These are phyloP conservation scores for Sylvilagus floridanus DNA, from an alignment of 2,797 vertebrate genomes.

Conservation along the genomic window DNA sequence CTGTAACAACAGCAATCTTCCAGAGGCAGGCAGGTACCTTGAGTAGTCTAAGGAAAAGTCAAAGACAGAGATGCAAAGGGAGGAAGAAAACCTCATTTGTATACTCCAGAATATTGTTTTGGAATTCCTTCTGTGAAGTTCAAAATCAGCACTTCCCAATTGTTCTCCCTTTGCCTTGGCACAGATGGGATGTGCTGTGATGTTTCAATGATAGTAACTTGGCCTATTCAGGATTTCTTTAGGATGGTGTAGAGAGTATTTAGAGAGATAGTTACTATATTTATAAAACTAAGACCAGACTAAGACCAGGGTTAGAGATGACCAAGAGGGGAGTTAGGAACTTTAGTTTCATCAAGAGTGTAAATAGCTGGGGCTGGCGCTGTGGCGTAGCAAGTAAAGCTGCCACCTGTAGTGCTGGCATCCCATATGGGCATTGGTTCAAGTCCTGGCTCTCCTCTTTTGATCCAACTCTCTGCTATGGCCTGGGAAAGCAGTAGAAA, in stretches of 20 bases:
- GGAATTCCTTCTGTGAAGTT: constrained; percentile 6
- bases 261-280: neutral
- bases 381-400: too few species aligned
- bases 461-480: too few species aligned
- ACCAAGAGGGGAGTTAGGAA: neutral
- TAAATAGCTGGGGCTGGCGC: neutral
- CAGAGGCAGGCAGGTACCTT: constrained; percentile 7
- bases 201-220: neutral
- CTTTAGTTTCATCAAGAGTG: constrained; percentile 5
- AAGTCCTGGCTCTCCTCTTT: too few species aligned
- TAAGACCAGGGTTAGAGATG: neutral
- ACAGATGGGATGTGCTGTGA: neutral
- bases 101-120: neutral
- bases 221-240: neutral
- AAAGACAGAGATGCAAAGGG: neutral
- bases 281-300: neutral
- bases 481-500: too few species aligned
- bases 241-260: neutral
- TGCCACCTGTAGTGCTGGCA: too few species aligned
- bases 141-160: neutral
- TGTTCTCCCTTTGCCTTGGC: neutral
- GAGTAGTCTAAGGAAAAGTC: constrained; percentile 3
- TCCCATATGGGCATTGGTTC: too few species aligned
- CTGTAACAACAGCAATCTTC: neutral
- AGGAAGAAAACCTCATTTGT: neutral